These are phyloP conservation scores for Cabera pusaria DNA, from an alignment of 2,888 invertebrate species.

Conservation along the genomic window DNA sequence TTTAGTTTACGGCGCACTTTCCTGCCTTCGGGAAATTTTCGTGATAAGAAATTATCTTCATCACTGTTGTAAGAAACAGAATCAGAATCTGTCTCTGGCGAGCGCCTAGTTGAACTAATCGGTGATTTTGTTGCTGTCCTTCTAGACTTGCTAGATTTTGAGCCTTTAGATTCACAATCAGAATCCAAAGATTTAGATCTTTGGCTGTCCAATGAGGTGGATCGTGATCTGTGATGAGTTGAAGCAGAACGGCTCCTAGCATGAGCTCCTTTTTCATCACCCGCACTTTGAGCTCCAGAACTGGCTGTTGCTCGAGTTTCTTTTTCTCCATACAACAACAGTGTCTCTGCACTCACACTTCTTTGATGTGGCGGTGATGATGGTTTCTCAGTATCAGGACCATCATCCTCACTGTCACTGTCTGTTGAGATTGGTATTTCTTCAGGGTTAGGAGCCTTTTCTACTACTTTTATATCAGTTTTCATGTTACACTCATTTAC, in stretches of 20 bases:
- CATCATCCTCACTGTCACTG: slow-evolving; percentile 63
- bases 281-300: slow-evolving; percentile 31
- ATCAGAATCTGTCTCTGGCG: slow-evolving; percentile 62
- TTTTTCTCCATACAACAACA: slow-evolving; percentile 50
- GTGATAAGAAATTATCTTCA: slow-evolving; percentile 68
- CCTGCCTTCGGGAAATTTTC: slow-evolving; percentile 60
- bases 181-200: slow-evolving; percentile 63
- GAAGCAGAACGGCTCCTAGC: slow-evolving; percentile 52
- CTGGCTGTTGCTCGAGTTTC: slow-evolving; percentile 41
- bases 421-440: slow-evolving; percentile 61
- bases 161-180: slow-evolving; percentile 55
- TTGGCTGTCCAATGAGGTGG: slow-evolving; percentile 64
- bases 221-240: slow-evolving; percentile 44
- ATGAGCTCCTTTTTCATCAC: slow-evolving; percentile 48
- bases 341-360: slow-evolving; percentile 65
- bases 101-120: slow-evolving; percentile 36
- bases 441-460: slow-evolving; percentile 64
- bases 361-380: slow-evolving; percentile 34
- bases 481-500: slow-evolving; percentile 6
- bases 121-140: slow-evolving; percentile 25
- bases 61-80: slow-evolving; percentile 70
- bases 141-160: slow-evolving; percentile 42
- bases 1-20: slow-evolving; percentile 57
- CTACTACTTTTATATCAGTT: slow-evolving; percentile 29
- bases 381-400: slow-evolving; percentile 31